A percentile compares a stretch with the other conserved stretches of the same genome.
Evolutionary conservation across 2,888 invertebrate species (phyloP).

Genomic region (Eurytoma adleriae): DNA sequence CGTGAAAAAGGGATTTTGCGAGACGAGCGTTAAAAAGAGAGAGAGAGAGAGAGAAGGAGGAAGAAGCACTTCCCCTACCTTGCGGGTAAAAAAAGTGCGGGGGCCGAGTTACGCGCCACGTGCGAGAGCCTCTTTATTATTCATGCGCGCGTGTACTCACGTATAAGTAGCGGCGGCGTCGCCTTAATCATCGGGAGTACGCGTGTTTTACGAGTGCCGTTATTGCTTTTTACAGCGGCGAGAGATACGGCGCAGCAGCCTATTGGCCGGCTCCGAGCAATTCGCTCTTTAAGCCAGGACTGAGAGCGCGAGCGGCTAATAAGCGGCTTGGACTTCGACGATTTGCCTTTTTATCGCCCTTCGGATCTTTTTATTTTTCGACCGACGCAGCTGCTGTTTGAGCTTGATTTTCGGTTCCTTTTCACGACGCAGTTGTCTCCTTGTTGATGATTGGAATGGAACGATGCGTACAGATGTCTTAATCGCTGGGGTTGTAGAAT

Average conservation of each 20-base stretch:
- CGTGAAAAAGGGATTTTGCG: slow-evolving; percentile 28
- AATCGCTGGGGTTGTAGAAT: too few species aligned
- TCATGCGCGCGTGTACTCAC: slow-evolving; percentile 22
- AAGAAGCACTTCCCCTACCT: neutral
- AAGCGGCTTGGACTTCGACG: slow-evolving; percentile 13
- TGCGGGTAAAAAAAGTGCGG: too few species aligned
- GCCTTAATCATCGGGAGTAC: slow-evolving; percentile 40
- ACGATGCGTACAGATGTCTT: too few species aligned
- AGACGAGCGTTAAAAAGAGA: neutral
- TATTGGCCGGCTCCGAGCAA: neutral
- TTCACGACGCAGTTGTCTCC: neutral
- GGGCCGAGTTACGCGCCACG: slow-evolving; percentile 25
- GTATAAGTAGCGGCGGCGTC: slow-evolving; percentile 5
- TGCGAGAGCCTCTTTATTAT: slow-evolving; percentile 46
- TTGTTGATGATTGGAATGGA: too few species aligned
- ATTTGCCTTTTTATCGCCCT: slow-evolving; percentile 37
- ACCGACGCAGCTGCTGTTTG: neutral
- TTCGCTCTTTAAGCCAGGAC: slow-evolving; percentile 3
- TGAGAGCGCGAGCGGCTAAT: slow-evolving; percentile 19
- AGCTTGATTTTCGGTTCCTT: neutral
- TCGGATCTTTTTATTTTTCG: slow-evolving; percentile 4
- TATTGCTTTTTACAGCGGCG: slow-evolving; percentile 40
- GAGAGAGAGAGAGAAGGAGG: slow-evolving; percentile 15
- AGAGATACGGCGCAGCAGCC: neutral
- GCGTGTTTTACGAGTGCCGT: slow-evolving; percentile 29